phyloP scores from a whole-genome alignment of 2,888 invertebrate genomes.

The Leucophenga maculata region DNA sequence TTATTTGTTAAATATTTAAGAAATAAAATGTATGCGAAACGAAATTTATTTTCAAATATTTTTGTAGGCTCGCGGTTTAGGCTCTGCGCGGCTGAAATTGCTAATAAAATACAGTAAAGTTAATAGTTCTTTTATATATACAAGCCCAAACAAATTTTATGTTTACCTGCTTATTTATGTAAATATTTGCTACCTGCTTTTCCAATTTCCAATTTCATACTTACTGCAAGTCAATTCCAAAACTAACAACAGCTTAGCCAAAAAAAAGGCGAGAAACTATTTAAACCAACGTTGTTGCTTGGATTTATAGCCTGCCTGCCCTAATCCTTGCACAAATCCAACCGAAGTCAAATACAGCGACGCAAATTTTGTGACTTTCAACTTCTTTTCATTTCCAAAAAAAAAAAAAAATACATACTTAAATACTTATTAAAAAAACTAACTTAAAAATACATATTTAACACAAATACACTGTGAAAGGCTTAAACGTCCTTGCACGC shows the following conservation, averaged over 20 bases:
- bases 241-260: not conserved
- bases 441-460: not conserved
- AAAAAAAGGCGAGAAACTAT: not conserved
- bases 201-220: not conserved
- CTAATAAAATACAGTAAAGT: too few species aligned
- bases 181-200: not conserved
- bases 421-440: slow-evolving; percentile 4
- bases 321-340: not conserved
- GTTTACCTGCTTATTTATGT: not conserved
- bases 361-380: slow-evolving; percentile 24
- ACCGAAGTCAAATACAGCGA: not conserved
- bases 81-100: too few species aligned
- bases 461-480: not conserved
- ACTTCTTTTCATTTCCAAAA: not conserved
- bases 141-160: not conserved
- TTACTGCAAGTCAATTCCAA: slow-evolving; percentile 4
- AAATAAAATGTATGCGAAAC: too few species aligned
- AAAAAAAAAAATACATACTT: not conserved
- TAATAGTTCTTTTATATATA: too few species aligned
- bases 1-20: too few species aligned
- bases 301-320: too few species aligned
- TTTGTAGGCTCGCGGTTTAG: too few species aligned
- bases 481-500: not conserved
- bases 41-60: too few species aligned
- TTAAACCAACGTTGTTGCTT: slow-evolving; percentile 15